Evolutionary conservation across 2,113 vertebrate species (phyloP).

Genomic region (Limanda limanda): DNA sequence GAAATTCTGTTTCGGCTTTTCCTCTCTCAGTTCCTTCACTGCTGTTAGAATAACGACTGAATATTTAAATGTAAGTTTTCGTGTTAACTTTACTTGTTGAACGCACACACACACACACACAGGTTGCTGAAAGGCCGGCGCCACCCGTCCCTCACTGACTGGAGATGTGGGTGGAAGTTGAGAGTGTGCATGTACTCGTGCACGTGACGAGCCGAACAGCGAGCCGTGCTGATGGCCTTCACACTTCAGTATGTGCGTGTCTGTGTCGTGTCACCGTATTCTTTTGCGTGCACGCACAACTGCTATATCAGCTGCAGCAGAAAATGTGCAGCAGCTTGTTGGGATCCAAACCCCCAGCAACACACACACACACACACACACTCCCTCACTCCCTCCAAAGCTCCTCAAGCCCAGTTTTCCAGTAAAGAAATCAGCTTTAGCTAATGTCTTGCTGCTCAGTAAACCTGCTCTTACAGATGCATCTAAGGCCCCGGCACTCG

Average conservation of each 20-base stretch:
- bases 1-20: constrained; percentile 18
- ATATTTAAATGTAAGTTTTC: too few species aligned
- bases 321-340: constrained; percentile 83
- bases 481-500: constrained; percentile 73
- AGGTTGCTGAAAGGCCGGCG: constrained; percentile 33
- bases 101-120: background rate
- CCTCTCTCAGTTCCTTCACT: too few species aligned
- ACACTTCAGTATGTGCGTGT: constrained; percentile 23
- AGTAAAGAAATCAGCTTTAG: constrained; percentile 85
- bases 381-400: constrained; percentile 69
- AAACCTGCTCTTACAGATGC: constrained; percentile 83
- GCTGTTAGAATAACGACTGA: too few species aligned
- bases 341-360: constrained; percentile 65
- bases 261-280: constrained; percentile 1
- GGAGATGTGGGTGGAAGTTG: too few species aligned
- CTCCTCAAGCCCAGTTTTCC: constrained; percentile 80
- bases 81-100: too few species aligned
- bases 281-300: constrained; percentile 21
- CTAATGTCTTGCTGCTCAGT: constrained; percentile 81
- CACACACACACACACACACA: constrained; percentile 40
- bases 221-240: constrained; percentile 20
- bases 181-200: constrained; percentile 14
- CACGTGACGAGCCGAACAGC: constrained; percentile 12
- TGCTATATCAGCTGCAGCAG: constrained; percentile 66
- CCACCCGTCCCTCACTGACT: background rate